Conservation (phyloP, 92 coral and sea anemone species). For the Zoanthus sansibaricus region DNA sequence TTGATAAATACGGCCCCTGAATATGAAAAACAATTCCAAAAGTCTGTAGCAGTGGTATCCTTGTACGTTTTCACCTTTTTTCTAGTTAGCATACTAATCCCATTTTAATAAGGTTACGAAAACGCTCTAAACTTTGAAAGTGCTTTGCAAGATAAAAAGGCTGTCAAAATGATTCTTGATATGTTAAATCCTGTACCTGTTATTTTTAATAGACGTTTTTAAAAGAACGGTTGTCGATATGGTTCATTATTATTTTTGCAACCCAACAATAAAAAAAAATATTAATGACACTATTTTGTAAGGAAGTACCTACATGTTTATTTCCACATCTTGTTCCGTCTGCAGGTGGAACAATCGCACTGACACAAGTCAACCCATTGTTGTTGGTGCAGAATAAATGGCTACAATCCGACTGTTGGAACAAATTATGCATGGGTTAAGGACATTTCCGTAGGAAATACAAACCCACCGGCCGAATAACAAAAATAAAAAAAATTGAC, state of each 20-base stretch:
- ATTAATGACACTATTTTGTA: background rate
- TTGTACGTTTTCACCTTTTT: no score
- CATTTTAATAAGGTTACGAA: no score
- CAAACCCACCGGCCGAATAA: background rate
- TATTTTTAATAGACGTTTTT: no score
- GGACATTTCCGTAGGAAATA: background rate
- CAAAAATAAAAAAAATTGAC: background rate
- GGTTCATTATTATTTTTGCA: background rate
- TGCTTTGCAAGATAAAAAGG: no score
- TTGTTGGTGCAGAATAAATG: constrained; percentile 75
- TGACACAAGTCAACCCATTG: constrained; percentile 51
- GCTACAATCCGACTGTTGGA: constrained; percentile 63
- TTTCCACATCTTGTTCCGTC: constrained; percentile 93
- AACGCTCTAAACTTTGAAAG: no score
- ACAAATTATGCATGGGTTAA: background rate
- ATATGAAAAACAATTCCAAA: no score
- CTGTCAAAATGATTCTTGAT: no score
- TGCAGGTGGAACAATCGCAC: constrained; percentile 70
- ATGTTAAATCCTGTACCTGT: no score
- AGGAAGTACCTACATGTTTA: constrained; percentile 69
- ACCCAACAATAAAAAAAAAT: background rate
- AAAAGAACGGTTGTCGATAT: no score
- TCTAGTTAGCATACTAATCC: no score
- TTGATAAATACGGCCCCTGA: no score
- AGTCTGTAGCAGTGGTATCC: no score